A percentile compares a stretch with the other conserved stretches of the same genome.
Conservation (phyloP, 1,140 invertebrate species). For the Bicyclus anynana region DNA sequence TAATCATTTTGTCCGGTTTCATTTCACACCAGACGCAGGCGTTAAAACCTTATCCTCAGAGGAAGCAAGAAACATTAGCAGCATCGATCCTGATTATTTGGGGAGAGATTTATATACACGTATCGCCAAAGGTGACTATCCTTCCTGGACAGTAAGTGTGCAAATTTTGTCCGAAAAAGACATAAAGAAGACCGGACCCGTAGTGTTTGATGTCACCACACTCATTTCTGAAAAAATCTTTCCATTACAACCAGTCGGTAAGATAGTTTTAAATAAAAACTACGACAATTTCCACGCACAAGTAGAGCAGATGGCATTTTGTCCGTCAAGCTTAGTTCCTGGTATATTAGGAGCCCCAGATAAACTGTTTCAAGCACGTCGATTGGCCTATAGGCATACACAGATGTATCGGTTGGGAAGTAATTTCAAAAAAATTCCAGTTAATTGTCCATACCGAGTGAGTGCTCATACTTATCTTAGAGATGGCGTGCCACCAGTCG, state of each 20-base stretch:
- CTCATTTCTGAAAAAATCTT: slow-evolving; percentile 89
- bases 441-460: slow-evolving; percentile 91
- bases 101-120: slow-evolving; percentile 87
- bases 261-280: slow-evolving; percentile 89
- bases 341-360: slow-evolving; percentile 91
- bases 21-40: slow-evolving; percentile 84
- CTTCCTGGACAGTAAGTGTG: slow-evolving; percentile 82
- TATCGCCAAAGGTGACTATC: slow-evolving; percentile 83
- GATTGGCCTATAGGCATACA: slow-evolving; percentile 93
- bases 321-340: slow-evolving; percentile 90
- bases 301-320: slow-evolving; percentile 93
- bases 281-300: slow-evolving; percentile 92
- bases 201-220: slow-evolving; percentile 86
- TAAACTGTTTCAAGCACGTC: slow-evolving; percentile 92
- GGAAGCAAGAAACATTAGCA: slow-evolving; percentile 79
- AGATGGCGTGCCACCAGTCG: slow-evolving; percentile 87
- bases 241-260: slow-evolving; percentile 90
- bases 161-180: slow-evolving; percentile 80
- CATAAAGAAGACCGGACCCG: slow-evolving; percentile 72
- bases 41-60: slow-evolving; percentile 81
- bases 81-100: slow-evolving; percentile 85
- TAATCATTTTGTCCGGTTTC: slow-evolving; percentile 86
- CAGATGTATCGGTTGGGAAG: slow-evolving; percentile 92
- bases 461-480: slow-evolving; percentile 85
- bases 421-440: slow-evolving; percentile 92